Evolutionary conservation across 2,888 invertebrate species (phyloP).

Genomic region (Microctonus brassicae): DNA sequence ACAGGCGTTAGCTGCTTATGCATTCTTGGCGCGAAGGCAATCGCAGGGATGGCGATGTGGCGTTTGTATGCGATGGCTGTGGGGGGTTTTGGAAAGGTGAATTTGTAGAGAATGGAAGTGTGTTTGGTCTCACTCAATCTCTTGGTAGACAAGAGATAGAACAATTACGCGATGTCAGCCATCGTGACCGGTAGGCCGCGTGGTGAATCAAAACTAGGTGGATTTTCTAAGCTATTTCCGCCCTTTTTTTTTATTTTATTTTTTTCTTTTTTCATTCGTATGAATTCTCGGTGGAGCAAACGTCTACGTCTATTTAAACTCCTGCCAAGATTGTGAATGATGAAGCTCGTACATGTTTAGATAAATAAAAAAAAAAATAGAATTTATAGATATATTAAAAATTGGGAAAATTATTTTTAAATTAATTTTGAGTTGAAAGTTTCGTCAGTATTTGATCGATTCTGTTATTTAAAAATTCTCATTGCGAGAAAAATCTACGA

Average conservation of each 20-base stretch:
- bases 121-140: slow-evolving; percentile 17
- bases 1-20: slow-evolving; percentile 59
- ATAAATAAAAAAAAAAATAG: background rate
- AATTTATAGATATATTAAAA: background rate
- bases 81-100: background rate
- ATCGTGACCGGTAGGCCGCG: slow-evolving; percentile 63
- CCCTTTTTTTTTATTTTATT: background rate
- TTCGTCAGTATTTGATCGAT: too few relatives aligned
- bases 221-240: slow-evolving; percentile 19
- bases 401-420: too few relatives aligned
- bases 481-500: too few relatives aligned
- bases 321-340: background rate
- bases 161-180: slow-evolving; percentile 68
- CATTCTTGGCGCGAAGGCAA: slow-evolving; percentile 67
- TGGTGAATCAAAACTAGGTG: slow-evolving; percentile 67
- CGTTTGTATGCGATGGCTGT: background rate
- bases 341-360: background rate
- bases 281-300: slow-evolving; percentile 16
- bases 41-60: slow-evolving; percentile 54
- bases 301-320: slow-evolving; percentile 34
- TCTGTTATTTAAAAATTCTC: too few relatives aligned
- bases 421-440: too few relatives aligned
- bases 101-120: slow-evolving; percentile 2
- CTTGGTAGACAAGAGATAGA: slow-evolving; percentile 60
- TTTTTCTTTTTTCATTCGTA: background rate